phyloP scores from a whole-genome alignment of 92 coral and sea anemone species.

The Parazoanthus darwini region DNA sequence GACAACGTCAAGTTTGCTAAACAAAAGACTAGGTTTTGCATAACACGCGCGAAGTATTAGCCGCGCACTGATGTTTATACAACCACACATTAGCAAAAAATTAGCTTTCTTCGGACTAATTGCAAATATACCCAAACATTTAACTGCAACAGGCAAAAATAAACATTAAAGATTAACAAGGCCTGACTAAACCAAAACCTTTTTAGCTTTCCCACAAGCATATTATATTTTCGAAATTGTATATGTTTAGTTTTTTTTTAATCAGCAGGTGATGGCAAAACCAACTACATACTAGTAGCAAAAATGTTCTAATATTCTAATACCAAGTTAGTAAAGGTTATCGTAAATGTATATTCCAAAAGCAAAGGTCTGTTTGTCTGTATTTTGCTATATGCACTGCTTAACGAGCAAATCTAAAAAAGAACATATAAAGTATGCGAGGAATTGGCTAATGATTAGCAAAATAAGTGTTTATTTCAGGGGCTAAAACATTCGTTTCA shows the following conservation, averaged over 20 bases:
- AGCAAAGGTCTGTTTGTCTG: not conserved
- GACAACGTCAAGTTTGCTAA: not conserved
- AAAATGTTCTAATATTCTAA: not conserved
- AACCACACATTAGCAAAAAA: conserved; percentile 27
- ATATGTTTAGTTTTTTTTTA: not conserved
- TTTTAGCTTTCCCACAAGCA: conserved; percentile 25
- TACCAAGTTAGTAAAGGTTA: too few species aligned
- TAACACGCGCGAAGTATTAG: not conserved
- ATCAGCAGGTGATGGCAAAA: not conserved
- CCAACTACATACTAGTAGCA: not conserved
- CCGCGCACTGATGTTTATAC: conserved; percentile 31
- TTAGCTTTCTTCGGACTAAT: conserved; percentile 48
- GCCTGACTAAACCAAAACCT: not conserved
- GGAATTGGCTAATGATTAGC: too few species aligned
- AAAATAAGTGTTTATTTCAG: too few species aligned
- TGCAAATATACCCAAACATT: conserved; percentile 73
- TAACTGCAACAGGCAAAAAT: conserved; percentile 5
- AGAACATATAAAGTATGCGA: too few species aligned
- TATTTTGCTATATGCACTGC: not conserved
- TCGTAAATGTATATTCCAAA: too few species aligned
- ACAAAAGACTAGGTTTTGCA: not conserved
- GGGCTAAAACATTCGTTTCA: too few species aligned
- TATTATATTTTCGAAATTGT: not conserved
- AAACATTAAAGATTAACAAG: conserved; percentile 41
- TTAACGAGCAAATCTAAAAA: too few species aligned